A percentile compares a stretch with the other conserved stretches of the same genome.
Conservation (phyloP, 2,113 vertebrate species). For the Cairina moschata region DNA sequence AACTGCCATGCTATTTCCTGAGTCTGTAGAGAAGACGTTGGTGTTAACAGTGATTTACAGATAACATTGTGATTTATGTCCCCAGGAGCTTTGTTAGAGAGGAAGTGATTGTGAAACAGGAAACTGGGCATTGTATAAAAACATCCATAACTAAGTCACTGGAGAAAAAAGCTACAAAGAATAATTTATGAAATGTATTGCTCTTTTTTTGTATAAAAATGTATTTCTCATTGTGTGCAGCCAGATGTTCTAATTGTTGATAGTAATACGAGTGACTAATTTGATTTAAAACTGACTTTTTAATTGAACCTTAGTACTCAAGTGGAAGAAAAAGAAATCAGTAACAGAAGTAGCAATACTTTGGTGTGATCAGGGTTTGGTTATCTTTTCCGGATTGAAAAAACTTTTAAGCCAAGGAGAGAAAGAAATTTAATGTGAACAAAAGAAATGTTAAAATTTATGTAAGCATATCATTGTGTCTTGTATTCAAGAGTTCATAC, state of each 20-base stretch:
- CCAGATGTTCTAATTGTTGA: slow-evolving; percentile 50
- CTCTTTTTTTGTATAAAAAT: slow-evolving; percentile 35
- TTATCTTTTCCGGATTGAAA: not conserved
- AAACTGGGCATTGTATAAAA: slow-evolving; percentile 61
- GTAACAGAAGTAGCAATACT: not conserved
- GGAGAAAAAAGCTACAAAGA: slow-evolving; percentile 55
- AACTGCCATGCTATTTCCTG: not conserved
- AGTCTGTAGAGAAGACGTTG: not conserved
- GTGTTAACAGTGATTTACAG: not conserved
- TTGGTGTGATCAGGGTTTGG: not conserved
- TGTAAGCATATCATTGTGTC: not conserved
- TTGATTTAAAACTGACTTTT: slow-evolving; percentile 54
- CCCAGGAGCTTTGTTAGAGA: slow-evolving; percentile 18
- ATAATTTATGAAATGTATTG: slow-evolving; percentile 27
- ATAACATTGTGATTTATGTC: slow-evolving; percentile 29
- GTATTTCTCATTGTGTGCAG: slow-evolving; percentile 30
- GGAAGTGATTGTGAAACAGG: slow-evolving; percentile 63
- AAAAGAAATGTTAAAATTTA: not conserved
- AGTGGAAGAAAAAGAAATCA: not conserved
- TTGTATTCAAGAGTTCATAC: not conserved
- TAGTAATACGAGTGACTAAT: slow-evolving; percentile 50
- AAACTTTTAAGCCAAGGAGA: not conserved
- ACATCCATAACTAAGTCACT: slow-evolving; percentile 31
- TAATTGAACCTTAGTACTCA: slow-evolving; percentile 41
- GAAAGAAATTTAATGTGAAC: not conserved